phyloP scores from a whole-genome alignment of 2,888 invertebrate genomes.

The Dolichomitus sp. region DNA sequence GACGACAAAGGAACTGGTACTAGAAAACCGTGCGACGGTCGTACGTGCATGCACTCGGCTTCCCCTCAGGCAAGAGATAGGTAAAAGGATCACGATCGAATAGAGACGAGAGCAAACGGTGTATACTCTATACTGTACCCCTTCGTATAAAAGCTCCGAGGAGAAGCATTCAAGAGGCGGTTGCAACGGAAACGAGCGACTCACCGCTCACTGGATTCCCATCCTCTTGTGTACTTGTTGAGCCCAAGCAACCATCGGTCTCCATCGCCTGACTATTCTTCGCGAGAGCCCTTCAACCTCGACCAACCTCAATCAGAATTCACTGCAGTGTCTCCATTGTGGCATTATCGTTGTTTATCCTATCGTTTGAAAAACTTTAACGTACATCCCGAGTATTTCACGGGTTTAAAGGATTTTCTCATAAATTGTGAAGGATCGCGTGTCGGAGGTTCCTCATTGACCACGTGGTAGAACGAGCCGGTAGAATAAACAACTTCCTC shows the following conservation, averaged over 20 bases:
- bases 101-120: slow-evolving; percentile 43
- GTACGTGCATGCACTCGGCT: slow-evolving; percentile 32
- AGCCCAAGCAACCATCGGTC: slow-evolving; percentile 69
- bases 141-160: slow-evolving; percentile 45
- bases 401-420: slow-evolving; percentile 35
- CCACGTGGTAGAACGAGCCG: slow-evolving; percentile 31
- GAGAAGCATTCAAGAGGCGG: slow-evolving; percentile 56
- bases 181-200: slow-evolving; percentile 61
- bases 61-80: slow-evolving; percentile 14
- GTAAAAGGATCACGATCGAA: slow-evolving; percentile 65
- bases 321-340: not conserved
- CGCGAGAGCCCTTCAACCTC: slow-evolving; percentile 24
- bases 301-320: slow-evolving; percentile 48
- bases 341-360: slow-evolving; percentile 32
- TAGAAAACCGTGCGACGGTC: slow-evolving; percentile 31
- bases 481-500: slow-evolving; percentile 41
- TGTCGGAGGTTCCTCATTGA: slow-evolving; percentile 26
- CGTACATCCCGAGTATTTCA: slow-evolving; percentile 39
- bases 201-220: slow-evolving; percentile 51
- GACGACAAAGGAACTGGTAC: slow-evolving; percentile 51
- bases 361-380: slow-evolving; percentile 52
- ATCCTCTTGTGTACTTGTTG: slow-evolving; percentile 78
- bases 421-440: slow-evolving; percentile 30
- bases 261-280: slow-evolving; percentile 44
- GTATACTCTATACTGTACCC: slow-evolving; percentile 17